Base-by-base conservation (phyloP, 2,888 invertebrate genomes). In the Xanthia icteritia region DNA sequence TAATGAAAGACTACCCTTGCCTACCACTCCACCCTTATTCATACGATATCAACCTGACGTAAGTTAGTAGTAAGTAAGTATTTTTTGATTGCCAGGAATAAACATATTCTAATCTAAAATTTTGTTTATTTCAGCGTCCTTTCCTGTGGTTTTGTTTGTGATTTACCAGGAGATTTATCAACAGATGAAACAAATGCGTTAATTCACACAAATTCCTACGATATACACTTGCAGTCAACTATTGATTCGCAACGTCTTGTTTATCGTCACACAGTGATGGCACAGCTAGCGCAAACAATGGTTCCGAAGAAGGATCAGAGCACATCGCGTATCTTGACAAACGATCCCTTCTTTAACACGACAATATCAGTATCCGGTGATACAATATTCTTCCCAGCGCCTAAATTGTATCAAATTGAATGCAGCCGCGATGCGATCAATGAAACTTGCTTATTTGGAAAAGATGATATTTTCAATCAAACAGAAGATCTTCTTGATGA, bases 351-450 rank as follows among this genome's bases (percentile, higher is more conserved):
- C 78, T 97, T 97, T 86, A 96, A 96, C 77, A 97, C 97, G 0
- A 96, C 97, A 0, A 95, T 98, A 63, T 95, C 97, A 23, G 89
- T 97, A 11, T 97, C 97, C 0, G 95, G 96, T 54, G 94, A 93
- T 60, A 92, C 95, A 75, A 95, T 97, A 81, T 98, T 97, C 92
- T 98, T 98, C 88, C 98, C 98, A 3, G 96, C 97, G 0, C 96
- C 97, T 11, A 95, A 96, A 42, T 90, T 97, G 27, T 97, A 96
- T 92, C 84, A 94, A 90, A 88, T 95, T 86, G 90, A 94, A 86
- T 92, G 96, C 89, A 89, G 85, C 27, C 88, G 95, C 71, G 93
- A 93, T 66, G 90, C 95, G 0, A 92, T 91, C 1, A 95, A 95
- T 94, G 86, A 94, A 76, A 88, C 95, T 89, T 92, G 97, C 94